phyloP scores from a whole-genome alignment of 2,113 vertebrate species.

The Phalacrocorax brasilianus region DNA sequence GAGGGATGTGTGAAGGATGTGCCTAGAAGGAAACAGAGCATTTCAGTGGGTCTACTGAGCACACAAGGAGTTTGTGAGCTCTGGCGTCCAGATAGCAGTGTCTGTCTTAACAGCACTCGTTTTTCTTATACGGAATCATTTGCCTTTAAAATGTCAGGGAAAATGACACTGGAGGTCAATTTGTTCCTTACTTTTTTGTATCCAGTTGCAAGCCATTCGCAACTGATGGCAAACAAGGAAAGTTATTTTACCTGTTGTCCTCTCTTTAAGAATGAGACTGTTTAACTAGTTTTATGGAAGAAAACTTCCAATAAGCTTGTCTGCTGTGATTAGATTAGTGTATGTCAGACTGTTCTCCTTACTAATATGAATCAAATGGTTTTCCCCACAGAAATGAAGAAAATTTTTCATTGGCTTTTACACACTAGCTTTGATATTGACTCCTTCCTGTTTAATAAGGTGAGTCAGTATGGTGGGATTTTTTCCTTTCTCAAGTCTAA shows the following conservation, averaged over 20 bases:
- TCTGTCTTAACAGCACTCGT: not conserved
- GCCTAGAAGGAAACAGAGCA: not conserved
- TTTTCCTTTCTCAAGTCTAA: not conserved
- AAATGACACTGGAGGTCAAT: not conserved
- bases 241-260: not conserved
- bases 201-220: not conserved
- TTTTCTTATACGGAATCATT: not conserved
- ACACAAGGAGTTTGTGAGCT: not conserved
- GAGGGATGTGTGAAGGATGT: not conserved
- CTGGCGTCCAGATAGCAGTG: not conserved
- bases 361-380: not conserved
- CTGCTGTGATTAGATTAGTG: not conserved
- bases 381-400: not conserved
- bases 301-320: not conserved
- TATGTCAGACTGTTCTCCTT: not conserved
- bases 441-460: not conserved
- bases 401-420: not conserved
- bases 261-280: not conserved
- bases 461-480: fast-evolving
- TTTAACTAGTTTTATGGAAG: not conserved
- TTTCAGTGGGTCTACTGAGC: not conserved
- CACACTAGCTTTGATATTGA: not conserved
- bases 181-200: not conserved
- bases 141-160: not conserved
- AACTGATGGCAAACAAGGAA: not conserved